Evolutionary conservation across 2,888 invertebrate species (phyloP), one percentile per base, ranked within the genome.

Genomic region (Amphipyra berbera): DNA sequence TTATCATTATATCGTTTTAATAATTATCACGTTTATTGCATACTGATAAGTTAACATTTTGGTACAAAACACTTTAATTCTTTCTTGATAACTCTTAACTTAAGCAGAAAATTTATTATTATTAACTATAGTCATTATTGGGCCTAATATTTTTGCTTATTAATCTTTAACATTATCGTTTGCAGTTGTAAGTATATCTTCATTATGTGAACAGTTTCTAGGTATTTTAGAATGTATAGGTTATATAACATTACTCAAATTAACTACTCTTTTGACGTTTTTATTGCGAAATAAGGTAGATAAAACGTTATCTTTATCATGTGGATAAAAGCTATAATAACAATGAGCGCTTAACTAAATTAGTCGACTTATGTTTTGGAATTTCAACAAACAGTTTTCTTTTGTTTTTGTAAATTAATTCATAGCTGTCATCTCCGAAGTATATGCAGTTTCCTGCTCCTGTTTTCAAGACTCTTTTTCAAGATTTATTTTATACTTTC

Each of bases 21-120:
- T 50, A n/a, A n/a, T n/a, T n/a, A 14, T 41, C 41, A 10, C 27
- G 8, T 44, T 66, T 52, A 61, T 46, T 58, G 38, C 38, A 30
- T n/a, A 14, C 41, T 33, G 61, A 68, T 74, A 53, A 74, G 5
- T 37, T 44, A 8, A 41, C 10, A 14, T 12, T 48, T 72, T 48
- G n/a, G 33, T 21, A 6, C 9, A 8, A 46, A 40, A 14, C 37
- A 13, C 37, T 38, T 10, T 67, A 48, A 48, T 56, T 56, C 41
- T 6, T 53, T 53, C 1, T 13, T 38, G 33, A 30, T 27, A 27
- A 30, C 30, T 21, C 3, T 1, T 21, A 21, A 21, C 21, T 1
- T 21, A 21, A 21, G 21, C 21, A 21, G 3, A 21, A 21, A 21
- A 21, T 21, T 3, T 21, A 21, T 1, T 21, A 21, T 1, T 1